These are phyloP conservation scores for Platanista minor DNA, from an alignment of 2,113 vertebrate species.

Conservation along the genomic window DNA sequence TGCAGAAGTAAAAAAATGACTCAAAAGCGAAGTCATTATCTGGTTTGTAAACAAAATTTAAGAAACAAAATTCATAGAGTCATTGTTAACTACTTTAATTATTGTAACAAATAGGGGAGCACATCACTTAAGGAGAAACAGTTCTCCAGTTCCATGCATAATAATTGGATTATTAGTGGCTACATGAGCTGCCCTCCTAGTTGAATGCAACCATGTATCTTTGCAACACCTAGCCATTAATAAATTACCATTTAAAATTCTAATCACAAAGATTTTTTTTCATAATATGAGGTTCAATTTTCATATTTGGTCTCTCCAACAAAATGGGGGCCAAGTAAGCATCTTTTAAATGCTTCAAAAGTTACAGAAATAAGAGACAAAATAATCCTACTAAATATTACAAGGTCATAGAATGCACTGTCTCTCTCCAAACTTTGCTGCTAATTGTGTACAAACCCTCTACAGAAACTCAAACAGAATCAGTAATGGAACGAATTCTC, in stretches of 20 bases:
- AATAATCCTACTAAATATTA: neutral
- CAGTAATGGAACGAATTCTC: rapidly evolving
- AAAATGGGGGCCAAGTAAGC: neutral
- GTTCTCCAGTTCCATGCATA: neutral
- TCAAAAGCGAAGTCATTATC: neutral
- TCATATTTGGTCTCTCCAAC: neutral
- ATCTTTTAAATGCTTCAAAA: neutral
- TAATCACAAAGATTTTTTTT: neutral
- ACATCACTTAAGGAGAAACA: neutral
- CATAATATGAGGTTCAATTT: neutral
- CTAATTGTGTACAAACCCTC: neutral
- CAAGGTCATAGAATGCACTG: neutral
- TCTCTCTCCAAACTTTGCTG: neutral
- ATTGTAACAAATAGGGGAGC: neutral
- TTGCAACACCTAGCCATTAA: neutral
- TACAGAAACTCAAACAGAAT: neutral
- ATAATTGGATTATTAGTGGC: neutral
- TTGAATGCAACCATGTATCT: neutral
- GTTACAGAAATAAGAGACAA: neutral
- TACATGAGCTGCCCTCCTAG: neutral
- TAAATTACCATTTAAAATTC: neutral
- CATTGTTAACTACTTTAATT: neutral
- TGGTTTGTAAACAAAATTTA: neutral
- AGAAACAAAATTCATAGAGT: neutral
- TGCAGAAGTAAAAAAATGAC: neutral